phyloP scores from a whole-genome alignment of 2,888 invertebrate genomes.

The Clivina fossor region DNA sequence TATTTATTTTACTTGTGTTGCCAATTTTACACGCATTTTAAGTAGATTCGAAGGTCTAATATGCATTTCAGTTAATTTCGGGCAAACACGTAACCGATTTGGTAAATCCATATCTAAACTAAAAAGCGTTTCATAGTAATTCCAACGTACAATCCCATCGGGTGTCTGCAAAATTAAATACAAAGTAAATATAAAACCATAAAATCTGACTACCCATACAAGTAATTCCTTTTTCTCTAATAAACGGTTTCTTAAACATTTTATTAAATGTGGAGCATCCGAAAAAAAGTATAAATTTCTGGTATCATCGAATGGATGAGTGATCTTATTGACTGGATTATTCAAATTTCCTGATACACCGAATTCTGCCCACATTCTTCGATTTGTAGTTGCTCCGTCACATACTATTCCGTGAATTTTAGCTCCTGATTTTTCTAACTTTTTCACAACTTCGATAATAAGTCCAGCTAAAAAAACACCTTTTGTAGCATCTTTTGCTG shows the following conservation, averaged over 20 bases:
- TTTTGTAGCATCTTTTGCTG: conserved; percentile 35
- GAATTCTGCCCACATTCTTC: conserved; percentile 37
- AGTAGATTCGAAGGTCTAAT: conserved; percentile 27
- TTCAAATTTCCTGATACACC: conserved; percentile 28
- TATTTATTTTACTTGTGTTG: conserved; percentile 26
- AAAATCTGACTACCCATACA: conserved; percentile 29
- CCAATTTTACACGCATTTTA: conserved; percentile 35
- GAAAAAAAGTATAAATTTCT: conserved; percentile 39
- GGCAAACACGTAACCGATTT: conserved; percentile 31
- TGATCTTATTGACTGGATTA: conserved; percentile 14
- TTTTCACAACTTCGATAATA: conserved; percentile 11
- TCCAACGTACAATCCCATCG: conserved; percentile 26
- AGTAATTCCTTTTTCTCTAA: conserved; percentile 29
- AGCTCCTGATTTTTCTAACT: conserved; percentile 31
- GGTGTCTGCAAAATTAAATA: conserved; percentile 23
- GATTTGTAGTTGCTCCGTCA: conserved; percentile 39
- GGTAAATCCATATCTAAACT: conserved; percentile 26
- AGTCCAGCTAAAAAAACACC: conserved; percentile 12
- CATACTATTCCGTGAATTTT: conserved; percentile 37
- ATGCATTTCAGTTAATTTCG: conserved; percentile 29
- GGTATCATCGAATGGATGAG: conserved; percentile 28
- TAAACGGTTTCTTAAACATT: conserved; percentile 39
- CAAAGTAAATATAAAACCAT: conserved; percentile 5
- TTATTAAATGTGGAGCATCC: conserved; percentile 40
- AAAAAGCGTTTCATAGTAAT: conserved; percentile 27